These are phyloP conservation scores for Agrochola lota DNA, from an alignment of 2,888 invertebrate species.

Conservation along the genomic window DNA sequence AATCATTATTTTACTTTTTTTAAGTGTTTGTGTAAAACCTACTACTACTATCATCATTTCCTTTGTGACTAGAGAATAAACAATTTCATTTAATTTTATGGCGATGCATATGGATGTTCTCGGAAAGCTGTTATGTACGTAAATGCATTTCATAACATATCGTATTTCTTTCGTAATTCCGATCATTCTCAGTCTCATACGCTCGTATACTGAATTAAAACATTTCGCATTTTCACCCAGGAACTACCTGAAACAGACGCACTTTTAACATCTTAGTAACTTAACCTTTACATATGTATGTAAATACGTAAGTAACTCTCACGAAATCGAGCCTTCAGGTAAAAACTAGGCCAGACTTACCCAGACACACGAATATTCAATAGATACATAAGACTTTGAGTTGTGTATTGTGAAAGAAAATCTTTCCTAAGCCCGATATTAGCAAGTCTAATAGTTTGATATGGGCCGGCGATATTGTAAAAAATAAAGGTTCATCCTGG, in stretches of 20 bases:
- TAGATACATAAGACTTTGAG: not conserved
- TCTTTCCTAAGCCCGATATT: slow-evolving; percentile 1
- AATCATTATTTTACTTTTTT: no score
- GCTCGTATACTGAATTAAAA: not conserved
- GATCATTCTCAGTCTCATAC: no score
- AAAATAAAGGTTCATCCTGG: not conserved
- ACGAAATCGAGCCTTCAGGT: no score
- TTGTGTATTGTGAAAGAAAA: not conserved
- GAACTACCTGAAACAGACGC: not conserved
- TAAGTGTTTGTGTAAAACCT: no score
- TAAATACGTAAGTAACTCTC: not conserved
- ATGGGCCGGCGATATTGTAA: not conserved
- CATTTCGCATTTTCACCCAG: not conserved
- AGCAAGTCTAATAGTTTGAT: slow-evolving; percentile 8
- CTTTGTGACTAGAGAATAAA: no score
- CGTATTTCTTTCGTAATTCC: not conserved
- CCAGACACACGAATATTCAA: not conserved
- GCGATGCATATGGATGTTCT: no score
- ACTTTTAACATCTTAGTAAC: not conserved
- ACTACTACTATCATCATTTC: no score
- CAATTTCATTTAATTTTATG: no score
- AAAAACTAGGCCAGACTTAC: not conserved
- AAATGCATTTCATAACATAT: not conserved
- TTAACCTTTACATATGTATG: no score
- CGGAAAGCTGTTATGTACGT: not conserved